These are phyloP conservation scores for Zele albiditarsus DNA, from an alignment of 2,888 invertebrate species.

Conservation along the genomic window DNA sequence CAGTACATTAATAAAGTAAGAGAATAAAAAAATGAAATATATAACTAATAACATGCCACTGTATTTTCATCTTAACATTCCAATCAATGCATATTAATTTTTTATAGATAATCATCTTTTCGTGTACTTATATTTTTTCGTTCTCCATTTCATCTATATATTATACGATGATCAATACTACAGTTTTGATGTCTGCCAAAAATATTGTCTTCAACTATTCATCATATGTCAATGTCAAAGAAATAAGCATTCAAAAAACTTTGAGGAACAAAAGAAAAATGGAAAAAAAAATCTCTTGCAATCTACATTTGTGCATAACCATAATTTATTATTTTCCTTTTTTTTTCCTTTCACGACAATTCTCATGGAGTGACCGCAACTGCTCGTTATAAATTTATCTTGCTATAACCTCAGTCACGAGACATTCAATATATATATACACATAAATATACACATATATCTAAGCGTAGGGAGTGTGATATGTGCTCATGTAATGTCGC, in stretches of 20 bases:
- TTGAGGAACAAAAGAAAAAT: background rate
- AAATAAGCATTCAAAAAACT: too few species aligned
- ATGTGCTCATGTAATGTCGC: constrained; percentile 11
- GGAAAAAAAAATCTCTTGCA: background rate
- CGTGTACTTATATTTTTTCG: too few species aligned
- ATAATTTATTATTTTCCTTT: background rate
- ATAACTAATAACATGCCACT: too few species aligned
- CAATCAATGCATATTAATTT: too few species aligned
- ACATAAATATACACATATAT: background rate
- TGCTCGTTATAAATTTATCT: constrained; percentile 3
- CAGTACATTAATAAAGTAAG: too few species aligned
- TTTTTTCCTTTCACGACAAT: background rate
- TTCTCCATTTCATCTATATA: too few species aligned
- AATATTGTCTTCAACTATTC: background rate
- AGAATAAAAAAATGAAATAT: too few species aligned
- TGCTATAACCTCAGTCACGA: constrained; percentile 13
- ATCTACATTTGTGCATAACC: constrained; percentile 1
- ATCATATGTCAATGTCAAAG: background rate
- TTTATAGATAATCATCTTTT: too few species aligned
- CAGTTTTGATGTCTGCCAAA: too few species aligned
- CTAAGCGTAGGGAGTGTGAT: background rate
- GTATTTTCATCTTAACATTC: too few species aligned
- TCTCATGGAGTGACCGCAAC: constrained; percentile 22
- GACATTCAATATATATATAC: background rate
- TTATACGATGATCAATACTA: too few species aligned